Conservation (phyloP, 2,113 vertebrate species). For the Myanophis thanlyinensis region DNA sequence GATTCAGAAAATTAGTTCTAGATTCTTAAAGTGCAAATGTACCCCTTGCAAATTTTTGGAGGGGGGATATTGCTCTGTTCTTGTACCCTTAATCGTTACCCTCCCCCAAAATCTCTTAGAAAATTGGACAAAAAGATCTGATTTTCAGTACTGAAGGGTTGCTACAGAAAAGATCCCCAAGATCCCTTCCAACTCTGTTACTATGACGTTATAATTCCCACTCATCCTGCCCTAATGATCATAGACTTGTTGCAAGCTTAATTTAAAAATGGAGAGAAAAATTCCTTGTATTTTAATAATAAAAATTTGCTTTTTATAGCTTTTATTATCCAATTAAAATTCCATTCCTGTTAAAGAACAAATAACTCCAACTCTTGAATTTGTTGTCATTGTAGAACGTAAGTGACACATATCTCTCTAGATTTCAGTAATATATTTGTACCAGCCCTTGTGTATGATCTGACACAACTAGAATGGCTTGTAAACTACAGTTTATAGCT, state of each 20-base stretch:
- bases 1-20: not conserved
- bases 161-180: not conserved
- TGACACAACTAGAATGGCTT: not conserved
- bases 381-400: not conserved
- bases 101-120: not conserved
- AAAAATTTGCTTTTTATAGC: too few species aligned
- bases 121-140: not conserved
- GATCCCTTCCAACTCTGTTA: not conserved
- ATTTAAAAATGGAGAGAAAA: not conserved
- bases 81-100: not conserved
- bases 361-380: not conserved
- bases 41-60: rapidly evolving
- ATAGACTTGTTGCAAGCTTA: not conserved
- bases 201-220: not conserved
- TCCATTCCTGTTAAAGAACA: not conserved
- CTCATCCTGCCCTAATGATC: not conserved
- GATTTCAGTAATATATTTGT: not conserved
- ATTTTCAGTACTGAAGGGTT: not conserved
- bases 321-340: not conserved
- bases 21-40: not conserved
- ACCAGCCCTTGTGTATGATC: not conserved
- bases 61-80: not conserved
- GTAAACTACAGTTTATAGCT: not conserved
- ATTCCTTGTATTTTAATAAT: too few species aligned
- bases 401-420: not conserved